These are phyloP conservation scores for Tetropium fuscum DNA, from an alignment of 2,888 invertebrate species.

Conservation along the genomic window DNA sequence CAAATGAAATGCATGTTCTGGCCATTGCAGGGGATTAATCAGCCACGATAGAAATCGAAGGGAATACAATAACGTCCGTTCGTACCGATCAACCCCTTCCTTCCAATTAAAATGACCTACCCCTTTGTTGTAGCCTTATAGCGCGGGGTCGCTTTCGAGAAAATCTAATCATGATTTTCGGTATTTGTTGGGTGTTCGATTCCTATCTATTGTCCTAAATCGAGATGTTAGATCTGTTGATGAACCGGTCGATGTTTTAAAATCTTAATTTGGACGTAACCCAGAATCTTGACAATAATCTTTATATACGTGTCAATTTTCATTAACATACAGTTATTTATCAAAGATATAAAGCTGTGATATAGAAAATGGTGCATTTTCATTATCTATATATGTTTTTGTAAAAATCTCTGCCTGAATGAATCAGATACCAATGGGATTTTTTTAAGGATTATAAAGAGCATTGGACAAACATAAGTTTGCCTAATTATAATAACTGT, in stretches of 20 bases:
- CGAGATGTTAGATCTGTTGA: conserved; percentile 11
- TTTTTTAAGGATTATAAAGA: too few species aligned
- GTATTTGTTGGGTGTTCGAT: conserved; percentile 40
- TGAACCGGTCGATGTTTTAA: conserved; percentile 7
- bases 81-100: conserved; percentile 33
- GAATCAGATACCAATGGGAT: too few species aligned
- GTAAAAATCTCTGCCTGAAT: too few species aligned
- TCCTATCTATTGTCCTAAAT: conserved; percentile 32
- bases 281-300: too few species aligned
- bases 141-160: conserved; percentile 38
- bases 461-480: too few species aligned
- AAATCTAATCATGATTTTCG: conserved; percentile 43
- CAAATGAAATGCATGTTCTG: conserved; percentile 25
- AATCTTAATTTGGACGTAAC: too few species aligned
- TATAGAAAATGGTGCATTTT: too few species aligned
- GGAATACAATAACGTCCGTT: conserved; percentile 39
- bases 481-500: too few species aligned
- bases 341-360: too few species aligned
- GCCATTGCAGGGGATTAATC: conserved; percentile 37
- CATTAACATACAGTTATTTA: too few species aligned
- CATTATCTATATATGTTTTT: too few species aligned
- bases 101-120: conserved; percentile 49
- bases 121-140: conserved; percentile 44
- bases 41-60: conserved; percentile 40
- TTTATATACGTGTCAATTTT: too few species aligned